Base-by-base conservation (phyloP, 2,888 invertebrate species). In the Phymatocera aterrima region DNA sequence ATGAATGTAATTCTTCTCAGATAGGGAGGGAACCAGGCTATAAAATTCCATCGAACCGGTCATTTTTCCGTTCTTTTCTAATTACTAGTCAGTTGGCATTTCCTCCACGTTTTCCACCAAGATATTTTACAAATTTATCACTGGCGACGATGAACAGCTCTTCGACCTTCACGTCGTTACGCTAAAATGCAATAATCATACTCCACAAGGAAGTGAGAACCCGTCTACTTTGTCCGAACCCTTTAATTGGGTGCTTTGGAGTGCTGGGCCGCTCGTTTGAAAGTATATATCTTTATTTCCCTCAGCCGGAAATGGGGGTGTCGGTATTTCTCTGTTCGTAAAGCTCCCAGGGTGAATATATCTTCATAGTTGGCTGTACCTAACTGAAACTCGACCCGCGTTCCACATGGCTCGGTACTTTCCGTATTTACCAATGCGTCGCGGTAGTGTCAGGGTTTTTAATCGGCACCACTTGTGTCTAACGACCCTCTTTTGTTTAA, bases 401-500 rank as follows among this genome's bases (percentile, higher is more conserved):
- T 24, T 60, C 5, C 12, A 18, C 61, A 37, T 8, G 1, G n/a
- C 34, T 34, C n/a, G 5, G 15, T 37, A 37, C 61, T 37, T 21
- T 15, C 46, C 46, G 46, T 68, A 46, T 68, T 68, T 24, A 24
- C 18, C 43, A 40, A 68, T 68, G 68, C 28, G 68, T 37, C 57
- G 57, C 28, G 84, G 85, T 83, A 81, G 83, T 83, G 86, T 86
- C 85, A 85, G 84, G 83, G 83, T 86, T 87, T 88, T 87, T 87
- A 87, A 87, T 88, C 88, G 88, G 81, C 84, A 84, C 87, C 88
- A 87, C 88, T 89, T 88, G 87, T 85, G 85, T 85, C 85, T 88
- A 90, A 89, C 88, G 88, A 88, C 85, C 82, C 86, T 85, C 87
- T 84, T 88, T 88, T 88, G 87, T 88, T 88, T 86, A 83, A 87